Evolutionary conservation across 2,113 vertebrate genomes (phyloP).

Genomic region (Ageneiosus marmoratus): DNA sequence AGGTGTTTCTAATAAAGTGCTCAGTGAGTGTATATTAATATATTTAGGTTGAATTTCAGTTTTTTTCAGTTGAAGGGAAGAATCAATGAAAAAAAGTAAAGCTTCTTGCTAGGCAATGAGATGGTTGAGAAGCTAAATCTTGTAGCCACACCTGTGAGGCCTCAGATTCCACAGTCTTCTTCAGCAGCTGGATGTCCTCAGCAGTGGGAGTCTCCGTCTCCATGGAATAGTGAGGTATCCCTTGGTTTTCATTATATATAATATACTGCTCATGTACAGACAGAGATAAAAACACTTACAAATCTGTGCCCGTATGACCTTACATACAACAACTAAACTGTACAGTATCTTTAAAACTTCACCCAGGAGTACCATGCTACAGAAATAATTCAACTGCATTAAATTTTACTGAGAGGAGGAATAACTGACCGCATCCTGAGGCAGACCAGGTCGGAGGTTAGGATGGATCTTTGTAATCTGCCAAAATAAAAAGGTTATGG

Average conservation of each 20-base stretch:
- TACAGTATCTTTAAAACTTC: neutral
- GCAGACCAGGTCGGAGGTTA: conserved; percentile 65
- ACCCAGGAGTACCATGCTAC: neutral
- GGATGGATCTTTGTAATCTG: conserved; percentile 71
- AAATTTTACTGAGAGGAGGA: neutral
- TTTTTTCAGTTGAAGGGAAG: neutral
- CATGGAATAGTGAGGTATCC: conserved; percentile 87
- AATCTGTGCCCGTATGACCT: conserved; percentile 11
- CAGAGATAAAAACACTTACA: conserved; percentile 18
- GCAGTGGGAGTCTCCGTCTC: conserved; percentile 93
- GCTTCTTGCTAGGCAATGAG: neutral
- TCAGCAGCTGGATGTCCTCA: conserved; percentile 95
- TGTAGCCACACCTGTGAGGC: conserved; percentile 80
- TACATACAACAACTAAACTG: neutral
- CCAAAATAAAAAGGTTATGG: conserved; percentile 5
- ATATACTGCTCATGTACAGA: conserved; percentile 73
- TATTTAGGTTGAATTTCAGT: neutral
- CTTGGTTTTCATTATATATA: conserved; percentile 82
- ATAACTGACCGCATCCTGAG: conserved; percentile 69
- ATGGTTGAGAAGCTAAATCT: neutral
- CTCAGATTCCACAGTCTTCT: conserved; percentile 91
- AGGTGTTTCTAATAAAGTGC: neutral
- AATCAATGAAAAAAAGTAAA: neutral
- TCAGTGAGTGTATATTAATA: no score
- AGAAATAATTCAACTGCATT: neutral